Conservation (phyloP, 2,113 vertebrate genomes). For the Acanthisitta chloris region DNA sequence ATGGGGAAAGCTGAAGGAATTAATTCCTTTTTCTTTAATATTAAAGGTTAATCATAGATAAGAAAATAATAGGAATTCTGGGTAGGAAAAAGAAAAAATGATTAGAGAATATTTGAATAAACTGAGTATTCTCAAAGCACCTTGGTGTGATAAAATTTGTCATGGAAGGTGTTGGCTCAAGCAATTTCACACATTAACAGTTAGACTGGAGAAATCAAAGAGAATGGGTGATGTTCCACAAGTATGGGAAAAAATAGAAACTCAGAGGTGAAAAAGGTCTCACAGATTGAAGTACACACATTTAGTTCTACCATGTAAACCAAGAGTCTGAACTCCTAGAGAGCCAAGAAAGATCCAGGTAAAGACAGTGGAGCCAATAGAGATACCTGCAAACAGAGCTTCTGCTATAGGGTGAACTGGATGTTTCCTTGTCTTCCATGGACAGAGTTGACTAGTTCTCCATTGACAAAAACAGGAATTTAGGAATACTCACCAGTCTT, state of each 20-base stretch:
- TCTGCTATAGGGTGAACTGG: neutral
- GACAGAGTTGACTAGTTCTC: neutral
- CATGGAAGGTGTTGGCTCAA: neutral
- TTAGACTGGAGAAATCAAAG: neutral
- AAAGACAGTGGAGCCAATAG: fast-evolving
- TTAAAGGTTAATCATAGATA: neutral
- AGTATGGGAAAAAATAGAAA: neutral
- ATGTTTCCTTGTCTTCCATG: neutral
- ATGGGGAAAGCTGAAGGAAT: neutral
- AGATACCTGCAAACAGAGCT: neutral
- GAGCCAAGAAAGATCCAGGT: neutral
- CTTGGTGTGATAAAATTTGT: neutral
- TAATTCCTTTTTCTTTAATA: neutral
- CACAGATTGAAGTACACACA: neutral
- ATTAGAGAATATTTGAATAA: neutral
- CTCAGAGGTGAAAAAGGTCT: neutral
- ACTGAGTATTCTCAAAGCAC: neutral
- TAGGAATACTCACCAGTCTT: neutral
- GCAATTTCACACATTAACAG: neutral
- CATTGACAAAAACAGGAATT: neutral
- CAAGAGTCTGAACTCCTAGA: neutral
- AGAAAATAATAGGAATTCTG: neutral
- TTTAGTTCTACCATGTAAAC: neutral
- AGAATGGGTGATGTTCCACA: neutral
- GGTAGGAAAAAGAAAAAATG: fast-evolving